A percentile compares a stretch with the other conserved stretches of the same genome.
These are phyloP conservation scores for Lagodon rhomboides DNA, from an alignment of 2,797 vertebrate genomes.

Conservation along the genomic window DNA sequence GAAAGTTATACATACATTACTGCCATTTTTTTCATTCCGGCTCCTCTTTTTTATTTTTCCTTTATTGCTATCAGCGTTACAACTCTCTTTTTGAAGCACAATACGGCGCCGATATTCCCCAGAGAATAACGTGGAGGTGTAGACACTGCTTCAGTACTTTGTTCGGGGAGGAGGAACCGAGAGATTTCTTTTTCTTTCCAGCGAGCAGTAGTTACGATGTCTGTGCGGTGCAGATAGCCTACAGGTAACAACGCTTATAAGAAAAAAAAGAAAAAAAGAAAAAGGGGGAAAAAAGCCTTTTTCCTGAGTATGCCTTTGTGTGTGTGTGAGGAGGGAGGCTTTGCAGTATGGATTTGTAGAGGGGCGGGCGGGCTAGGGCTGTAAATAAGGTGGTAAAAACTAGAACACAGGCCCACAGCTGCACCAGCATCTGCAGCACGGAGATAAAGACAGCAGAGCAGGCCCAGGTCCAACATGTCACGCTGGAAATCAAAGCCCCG, in stretches of 20 bases:
- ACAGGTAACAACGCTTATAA: slow-evolving; percentile 72
- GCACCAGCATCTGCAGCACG: slow-evolving; percentile 71
- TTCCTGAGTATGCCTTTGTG: slow-evolving; percentile 58
- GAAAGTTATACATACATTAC: slow-evolving; percentile 79
- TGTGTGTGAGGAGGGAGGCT: slow-evolving; percentile 53
- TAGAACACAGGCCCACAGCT: slow-evolving; percentile 68
- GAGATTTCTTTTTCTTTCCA: slow-evolving; percentile 68
- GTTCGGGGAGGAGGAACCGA: slow-evolving; percentile 65
- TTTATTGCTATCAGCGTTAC: slow-evolving; percentile 76
- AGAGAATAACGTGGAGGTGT: slow-evolving; percentile 70
- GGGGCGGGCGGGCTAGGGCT: slow-evolving; percentile 53
- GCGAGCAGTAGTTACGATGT: slow-evolving; percentile 61
- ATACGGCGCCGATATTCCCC: slow-evolving; percentile 67
- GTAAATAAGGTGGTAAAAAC: slow-evolving; percentile 74
- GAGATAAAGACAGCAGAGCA: slow-evolving; percentile 75
- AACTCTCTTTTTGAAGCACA: slow-evolving; percentile 68
- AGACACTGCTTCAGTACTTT: slow-evolving; percentile 59
- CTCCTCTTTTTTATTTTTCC: slow-evolving; percentile 38
- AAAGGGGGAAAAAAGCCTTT: slow-evolving; percentile 21
- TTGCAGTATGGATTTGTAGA: slow-evolving; percentile 75
- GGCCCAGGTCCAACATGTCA: slow-evolving; percentile 61
- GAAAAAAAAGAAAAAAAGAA: slow-evolving; percentile 19
- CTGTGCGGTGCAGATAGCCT: slow-evolving; percentile 77
- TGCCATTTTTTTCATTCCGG: slow-evolving; percentile 66
- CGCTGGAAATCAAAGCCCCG: slow-evolving; percentile 63